Percentiles rank a stretch among this genome's conserved stretches.
These are phyloP conservation scores for Echinarachnius parma DNA, from an alignment of 53 echinoderm and acorn worm species.

Conservation along the genomic window DNA sequence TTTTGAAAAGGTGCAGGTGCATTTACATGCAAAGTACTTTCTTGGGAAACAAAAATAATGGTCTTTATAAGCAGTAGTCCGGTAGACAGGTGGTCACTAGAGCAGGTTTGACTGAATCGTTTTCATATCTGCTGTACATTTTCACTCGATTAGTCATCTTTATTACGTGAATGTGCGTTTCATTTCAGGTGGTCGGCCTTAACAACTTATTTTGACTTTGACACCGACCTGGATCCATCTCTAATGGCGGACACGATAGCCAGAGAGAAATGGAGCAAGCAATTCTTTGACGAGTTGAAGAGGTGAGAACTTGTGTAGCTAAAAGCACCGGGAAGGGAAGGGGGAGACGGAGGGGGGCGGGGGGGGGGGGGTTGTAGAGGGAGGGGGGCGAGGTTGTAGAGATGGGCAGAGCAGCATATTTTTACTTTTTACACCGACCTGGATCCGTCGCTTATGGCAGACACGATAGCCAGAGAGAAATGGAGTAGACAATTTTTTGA, in stretches of 20 bases:
- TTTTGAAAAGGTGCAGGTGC: too few relatives aligned
- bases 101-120: too few relatives aligned
- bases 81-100: too few relatives aligned
- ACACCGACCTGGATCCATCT: constrained; percentile 35
- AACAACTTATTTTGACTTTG: constrained; percentile 46
- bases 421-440: too few relatives aligned
- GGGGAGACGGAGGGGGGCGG: constrained; percentile 19
- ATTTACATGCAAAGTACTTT: too few relatives aligned
- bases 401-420: constrained; percentile 6
- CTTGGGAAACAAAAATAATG: too few relatives aligned
- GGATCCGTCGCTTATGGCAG: constrained; percentile 33
- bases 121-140: too few relatives aligned
- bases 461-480: constrained; percentile 40
- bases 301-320: constrained; percentile 31
- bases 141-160: too few relatives aligned
- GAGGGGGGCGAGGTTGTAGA: constrained; percentile 42
- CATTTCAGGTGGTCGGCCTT: constrained; percentile 36
- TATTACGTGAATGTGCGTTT: too few relatives aligned
- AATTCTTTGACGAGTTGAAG: constrained; percentile 44
- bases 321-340: constrained; percentile 43
- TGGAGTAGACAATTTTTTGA: constrained; percentile 42
- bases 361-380: constrained; percentile 32
- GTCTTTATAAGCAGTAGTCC: too few relatives aligned
- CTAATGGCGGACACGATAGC: constrained; percentile 43
- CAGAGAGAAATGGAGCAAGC: constrained; percentile 35